phyloP scores from a whole-genome alignment of 2,113 vertebrate genomes.

The Bothrops jararaca region DNA sequence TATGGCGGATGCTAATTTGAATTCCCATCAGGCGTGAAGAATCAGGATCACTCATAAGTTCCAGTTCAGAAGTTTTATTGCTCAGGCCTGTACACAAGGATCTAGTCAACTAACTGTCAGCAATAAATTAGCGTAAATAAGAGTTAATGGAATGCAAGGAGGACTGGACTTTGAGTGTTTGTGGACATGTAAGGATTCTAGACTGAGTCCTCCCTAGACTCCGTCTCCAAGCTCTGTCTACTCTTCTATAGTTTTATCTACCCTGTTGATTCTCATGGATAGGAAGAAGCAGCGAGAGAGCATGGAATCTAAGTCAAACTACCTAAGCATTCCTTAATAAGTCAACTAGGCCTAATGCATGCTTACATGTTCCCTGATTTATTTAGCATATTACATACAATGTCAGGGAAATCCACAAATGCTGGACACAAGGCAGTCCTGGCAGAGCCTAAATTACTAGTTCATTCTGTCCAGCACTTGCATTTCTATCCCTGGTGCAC shows the following conservation, averaged over 20 bases:
- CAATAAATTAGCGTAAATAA: neutral
- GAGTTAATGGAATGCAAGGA: neutral
- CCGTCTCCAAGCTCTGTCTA: no score
- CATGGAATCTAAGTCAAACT: neutral
- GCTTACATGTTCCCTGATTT: neutral
- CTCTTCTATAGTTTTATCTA: no score
- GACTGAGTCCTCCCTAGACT: neutral
- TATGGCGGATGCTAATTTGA: neutral
- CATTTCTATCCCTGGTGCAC: no score
- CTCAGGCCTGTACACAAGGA: neutral
- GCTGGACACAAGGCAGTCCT: no score
- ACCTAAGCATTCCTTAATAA: no score
- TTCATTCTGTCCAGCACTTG: no score
- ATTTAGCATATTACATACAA: no score
- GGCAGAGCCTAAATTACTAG: no score
- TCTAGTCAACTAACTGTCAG: neutral
- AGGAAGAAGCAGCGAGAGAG: neutral
- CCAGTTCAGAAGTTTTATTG: neutral
- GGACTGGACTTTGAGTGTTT: neutral
- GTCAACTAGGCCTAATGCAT: no score
- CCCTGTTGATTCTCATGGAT: no score
- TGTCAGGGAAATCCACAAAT: no score
- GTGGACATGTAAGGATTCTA: neutral
- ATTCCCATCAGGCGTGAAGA: neutral
- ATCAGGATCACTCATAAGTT: neutral